phyloP scores from a whole-genome alignment of 2,888 invertebrate species.

The Prosapia bicincta region DNA sequence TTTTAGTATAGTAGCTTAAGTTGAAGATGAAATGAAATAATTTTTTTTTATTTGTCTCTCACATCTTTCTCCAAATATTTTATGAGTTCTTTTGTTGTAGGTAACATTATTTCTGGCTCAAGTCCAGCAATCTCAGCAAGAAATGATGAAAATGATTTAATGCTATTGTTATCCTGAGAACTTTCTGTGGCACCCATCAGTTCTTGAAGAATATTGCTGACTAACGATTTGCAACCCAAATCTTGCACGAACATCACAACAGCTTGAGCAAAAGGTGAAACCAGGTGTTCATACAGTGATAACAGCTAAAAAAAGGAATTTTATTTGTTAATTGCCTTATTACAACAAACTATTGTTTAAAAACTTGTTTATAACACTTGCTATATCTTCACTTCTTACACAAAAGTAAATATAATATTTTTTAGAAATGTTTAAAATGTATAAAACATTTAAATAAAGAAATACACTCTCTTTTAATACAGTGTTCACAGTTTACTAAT shows the following conservation, averaged over 20 bases:
- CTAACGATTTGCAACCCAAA: conserved; percentile 63
- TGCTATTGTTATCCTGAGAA: conserved; percentile 47
- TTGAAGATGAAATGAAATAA: too few relatives aligned
- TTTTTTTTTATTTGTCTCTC: too few relatives aligned
- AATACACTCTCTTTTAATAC: too few relatives aligned
- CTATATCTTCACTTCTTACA: too few relatives aligned
- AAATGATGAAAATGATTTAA: conserved; percentile 55
- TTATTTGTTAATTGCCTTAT: too few relatives aligned
- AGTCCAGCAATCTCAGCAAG: conserved; percentile 62
- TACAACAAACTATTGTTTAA: too few relatives aligned
- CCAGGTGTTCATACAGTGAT: conserved; percentile 71
- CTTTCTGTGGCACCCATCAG: conserved; percentile 65
- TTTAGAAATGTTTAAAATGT: too few relatives aligned
- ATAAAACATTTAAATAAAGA: too few relatives aligned
- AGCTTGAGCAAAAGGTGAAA: conserved; percentile 63
- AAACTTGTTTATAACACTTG: too few relatives aligned
- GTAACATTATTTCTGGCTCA: conserved; percentile 57
- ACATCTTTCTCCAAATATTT: conserved; percentile 59
- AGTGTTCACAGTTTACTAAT: too few relatives aligned
- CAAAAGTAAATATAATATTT: too few relatives aligned
- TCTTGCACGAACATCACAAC: conserved; percentile 65
- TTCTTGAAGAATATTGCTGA: conserved; percentile 70
- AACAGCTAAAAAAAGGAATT: conserved; percentile 59
- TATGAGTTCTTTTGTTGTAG: conserved; percentile 58
- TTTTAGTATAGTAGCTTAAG: too few relatives aligned